These are phyloP conservation scores for Beroe forskalii DNA, from an alignment of 37 sponge, comb jelly and placozoan genomes.

Conservation along the genomic window DNA sequence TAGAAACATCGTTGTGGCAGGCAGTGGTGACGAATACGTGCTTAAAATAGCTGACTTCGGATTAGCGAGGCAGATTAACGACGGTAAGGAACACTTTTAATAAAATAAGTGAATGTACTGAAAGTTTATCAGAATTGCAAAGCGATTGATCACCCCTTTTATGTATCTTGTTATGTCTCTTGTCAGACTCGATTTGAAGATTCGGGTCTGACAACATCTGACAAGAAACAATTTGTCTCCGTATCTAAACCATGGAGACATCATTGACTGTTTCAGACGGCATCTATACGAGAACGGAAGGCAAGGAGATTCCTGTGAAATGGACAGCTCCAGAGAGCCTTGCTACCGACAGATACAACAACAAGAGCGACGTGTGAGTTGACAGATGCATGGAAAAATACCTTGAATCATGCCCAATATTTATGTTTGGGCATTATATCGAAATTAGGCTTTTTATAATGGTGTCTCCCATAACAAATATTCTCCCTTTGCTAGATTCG, in stretches of 20 bases:
- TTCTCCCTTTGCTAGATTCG: no score
- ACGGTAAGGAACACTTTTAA: not conserved
- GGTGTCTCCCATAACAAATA: no score
- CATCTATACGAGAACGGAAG: not conserved
- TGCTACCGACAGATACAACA: not conserved
- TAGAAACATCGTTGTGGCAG: constrained; percentile 24
- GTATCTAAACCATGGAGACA: no score
- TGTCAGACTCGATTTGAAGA: no score
- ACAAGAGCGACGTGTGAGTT: constrained; percentile 50
- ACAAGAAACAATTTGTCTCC: no score
- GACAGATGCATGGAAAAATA: not conserved
- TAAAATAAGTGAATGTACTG: no score
- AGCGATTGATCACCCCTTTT: no score
- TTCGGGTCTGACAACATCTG: no score
- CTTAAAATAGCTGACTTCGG: constrained; percentile 47
- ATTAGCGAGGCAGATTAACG: not conserved
- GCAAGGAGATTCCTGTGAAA: constrained; percentile 48
- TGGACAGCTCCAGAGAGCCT: constrained; percentile 55
- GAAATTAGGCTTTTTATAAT: not conserved
- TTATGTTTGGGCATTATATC: not conserved
- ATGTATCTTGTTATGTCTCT: no score
- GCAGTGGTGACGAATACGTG: not conserved
- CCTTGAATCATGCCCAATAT: not conserved
- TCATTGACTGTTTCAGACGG: constrained; percentile 35
- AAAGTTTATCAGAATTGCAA: no score